Base-by-base conservation (phyloP, 1,140 invertebrate species). In the Trichonephila clavata region DNA sequence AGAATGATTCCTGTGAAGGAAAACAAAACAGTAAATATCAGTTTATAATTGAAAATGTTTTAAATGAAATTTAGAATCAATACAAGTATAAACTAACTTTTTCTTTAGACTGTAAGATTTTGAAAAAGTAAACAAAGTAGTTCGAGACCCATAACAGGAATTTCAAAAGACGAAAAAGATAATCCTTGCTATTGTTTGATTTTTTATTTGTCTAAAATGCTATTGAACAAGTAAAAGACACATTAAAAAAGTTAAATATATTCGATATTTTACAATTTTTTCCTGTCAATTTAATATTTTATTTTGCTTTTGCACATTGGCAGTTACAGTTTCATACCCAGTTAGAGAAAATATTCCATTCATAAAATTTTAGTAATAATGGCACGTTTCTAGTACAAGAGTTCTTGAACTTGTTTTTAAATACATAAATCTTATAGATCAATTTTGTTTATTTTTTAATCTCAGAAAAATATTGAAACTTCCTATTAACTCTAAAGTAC, bases 271-370 rank as follows among this genome's bases (percentile, higher is more conserved):
- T 39, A 39, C 16, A 16, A 77, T 32, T 63, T 77, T 77, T 77
- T 32, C 71, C 71, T 77, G 71, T 77, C 71, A 77, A 77, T 77
- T 77, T 77, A 77, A 77, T 77, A 77, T 77, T 39, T 77, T 77
- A 77, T 77, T 77, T 77, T 77, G 71, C 14, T 39, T 39, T 77
- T 2, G 65, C 0, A 27, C 24, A 77, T 27, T 27, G 71, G 27
- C 14, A 21, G 65, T 68, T 68, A 77, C 71, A 77, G 71, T 77
- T 77, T 77, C 16, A 77, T 6, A 77, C 1, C 2, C 50, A 50
- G 50, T 50, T 7, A 50, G 10, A 50, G 50, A 50, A 50, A 10
- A 10, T 50, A 10, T 50, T 50, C 10, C 10, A 7, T 50, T 50
- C 10, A 10, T 50, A 10, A 50, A 50, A 43, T 5, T 7, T 50